phyloP scores from a whole-genome alignment of 2,888 invertebrate genomes.

The Glaucopsyche alexis region DNA sequence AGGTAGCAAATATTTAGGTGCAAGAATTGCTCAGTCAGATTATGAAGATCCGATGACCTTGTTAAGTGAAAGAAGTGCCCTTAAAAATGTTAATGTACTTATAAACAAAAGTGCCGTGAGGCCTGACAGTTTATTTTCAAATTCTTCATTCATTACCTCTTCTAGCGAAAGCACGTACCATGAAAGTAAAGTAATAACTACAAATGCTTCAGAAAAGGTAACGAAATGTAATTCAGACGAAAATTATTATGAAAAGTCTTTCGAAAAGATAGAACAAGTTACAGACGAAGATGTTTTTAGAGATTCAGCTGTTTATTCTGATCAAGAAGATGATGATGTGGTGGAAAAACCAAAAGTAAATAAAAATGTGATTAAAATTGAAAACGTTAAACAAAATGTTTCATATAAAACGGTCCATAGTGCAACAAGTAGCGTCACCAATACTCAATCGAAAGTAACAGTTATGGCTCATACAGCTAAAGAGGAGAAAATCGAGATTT shows the following conservation, averaged over 20 bases:
- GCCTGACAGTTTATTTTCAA: slow-evolving; percentile 79
- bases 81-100: slow-evolving; percentile 80
- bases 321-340: slow-evolving; percentile 81
- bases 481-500: slow-evolving; percentile 40
- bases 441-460: slow-evolving; percentile 47
- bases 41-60: slow-evolving; percentile 90
- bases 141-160: slow-evolving; percentile 78
- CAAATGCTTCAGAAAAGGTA: slow-evolving; percentile 41
- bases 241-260: slow-evolving; percentile 87
- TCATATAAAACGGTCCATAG: slow-evolving; percentile 58
- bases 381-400: slow-evolving; percentile 57
- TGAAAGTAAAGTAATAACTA: slow-evolving; percentile 46
- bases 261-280: slow-evolving; percentile 86
- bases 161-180: slow-evolving; percentile 76
- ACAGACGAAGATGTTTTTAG: slow-evolving; percentile 85
- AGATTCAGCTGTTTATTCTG: slow-evolving; percentile 92
- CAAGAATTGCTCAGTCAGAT: slow-evolving; percentile 92
- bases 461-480: slow-evolving; percentile 45
- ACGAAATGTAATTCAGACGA: slow-evolving; percentile 73
- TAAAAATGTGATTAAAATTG: slow-evolving; percentile 55
- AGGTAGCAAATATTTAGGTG: slow-evolving; percentile 90
- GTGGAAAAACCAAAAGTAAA: slow-evolving; percentile 48
- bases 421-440: slow-evolving; percentile 48
- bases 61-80: slow-evolving; percentile 68
- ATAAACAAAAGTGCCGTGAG: slow-evolving; percentile 81